phyloP scores from a whole-genome alignment of 2,888 invertebrate species.

The Apodemia zela region DNA sequence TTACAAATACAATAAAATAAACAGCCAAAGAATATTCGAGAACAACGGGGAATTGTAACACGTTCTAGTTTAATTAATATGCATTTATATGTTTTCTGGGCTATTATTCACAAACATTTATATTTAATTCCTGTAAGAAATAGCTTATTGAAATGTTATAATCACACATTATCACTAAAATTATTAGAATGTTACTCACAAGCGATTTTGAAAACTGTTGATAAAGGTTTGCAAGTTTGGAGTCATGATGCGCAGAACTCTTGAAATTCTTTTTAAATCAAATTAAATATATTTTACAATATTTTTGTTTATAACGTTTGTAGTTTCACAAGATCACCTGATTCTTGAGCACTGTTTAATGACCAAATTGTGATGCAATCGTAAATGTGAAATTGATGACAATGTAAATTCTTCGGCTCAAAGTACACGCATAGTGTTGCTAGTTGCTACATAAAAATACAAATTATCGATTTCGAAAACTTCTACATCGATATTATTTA shows the following conservation, averaged over 20 bases:
- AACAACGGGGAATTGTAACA: conserved; percentile 8
- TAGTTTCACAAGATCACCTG: conserved; percentile 1
- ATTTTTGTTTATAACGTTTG: not conserved
- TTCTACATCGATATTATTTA: not conserved
- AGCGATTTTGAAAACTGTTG: conserved; percentile 84
- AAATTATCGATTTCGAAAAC: conserved; percentile 13
- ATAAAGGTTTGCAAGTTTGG: conserved; percentile 82
- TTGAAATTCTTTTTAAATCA: not conserved
- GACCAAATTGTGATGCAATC: conserved; percentile 16
- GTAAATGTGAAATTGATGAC: conserved; percentile 20
- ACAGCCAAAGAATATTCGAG: conserved; percentile 16
- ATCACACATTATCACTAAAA: not conserved
- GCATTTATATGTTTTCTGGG: not conserved
- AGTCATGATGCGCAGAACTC: conserved; percentile 63
- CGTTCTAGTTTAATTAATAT: not conserved
- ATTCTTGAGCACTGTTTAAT: conserved; percentile 8
- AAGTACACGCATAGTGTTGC: not conserved
- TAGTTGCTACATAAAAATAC: conserved; percentile 2
- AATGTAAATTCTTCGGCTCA: not conserved
- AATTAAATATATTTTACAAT: not conserved
- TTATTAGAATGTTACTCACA: conserved; percentile 78
- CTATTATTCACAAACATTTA: not conserved
- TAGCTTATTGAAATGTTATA: not conserved
- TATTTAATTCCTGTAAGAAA: not conserved
- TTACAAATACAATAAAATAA: not conserved